Evolutionary conservation across 2,888 invertebrate species (phyloP).

Genomic region (Orthosia gothica): DNA sequence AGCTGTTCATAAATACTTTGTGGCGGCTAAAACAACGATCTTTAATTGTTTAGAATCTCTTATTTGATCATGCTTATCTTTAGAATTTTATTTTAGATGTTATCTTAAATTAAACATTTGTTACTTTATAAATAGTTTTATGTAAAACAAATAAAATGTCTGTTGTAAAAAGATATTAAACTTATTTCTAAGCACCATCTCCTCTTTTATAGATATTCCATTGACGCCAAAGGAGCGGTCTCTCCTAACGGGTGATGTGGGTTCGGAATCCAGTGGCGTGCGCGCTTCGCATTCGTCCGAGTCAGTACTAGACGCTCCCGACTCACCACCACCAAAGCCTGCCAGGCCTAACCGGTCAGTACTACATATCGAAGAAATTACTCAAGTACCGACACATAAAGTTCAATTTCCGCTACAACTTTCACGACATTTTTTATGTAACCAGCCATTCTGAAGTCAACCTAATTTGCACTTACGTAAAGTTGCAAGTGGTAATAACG

Average conservation of each 20-base stretch:
- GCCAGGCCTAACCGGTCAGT: slow-evolving; percentile 95
- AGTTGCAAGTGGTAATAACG: slow-evolving; percentile 2
- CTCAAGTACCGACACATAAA: not conserved
- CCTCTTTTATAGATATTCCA: slow-evolving; percentile 93
- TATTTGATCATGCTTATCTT: slow-evolving; percentile 11
- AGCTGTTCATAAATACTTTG: slow-evolving; percentile 39
- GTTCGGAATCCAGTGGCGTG: slow-evolving; percentile 91
- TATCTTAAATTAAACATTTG: slow-evolving; percentile 1
- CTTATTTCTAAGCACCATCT: not conserved
- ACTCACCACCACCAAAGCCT: slow-evolving; percentile 96
- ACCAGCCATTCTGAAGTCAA: slow-evolving; percentile 27
- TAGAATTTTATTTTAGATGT: slow-evolving; percentile 18
- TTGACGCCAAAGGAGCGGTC: slow-evolving; percentile 95
- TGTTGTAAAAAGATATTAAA: not conserved
- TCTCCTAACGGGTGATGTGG: slow-evolving; percentile 93
- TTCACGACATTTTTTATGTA: not conserved
- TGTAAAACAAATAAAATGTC: slow-evolving; percentile 10
- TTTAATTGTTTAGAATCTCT: slow-evolving; percentile 19
- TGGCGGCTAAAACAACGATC: slow-evolving; percentile 22
- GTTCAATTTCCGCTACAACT: slow-evolving; percentile 5
- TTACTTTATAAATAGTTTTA: not conserved
- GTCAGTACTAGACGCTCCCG: slow-evolving; percentile 93
- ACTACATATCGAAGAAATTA: not conserved
- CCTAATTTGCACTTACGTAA: not conserved
- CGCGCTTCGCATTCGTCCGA: slow-evolving; percentile 96